Evolutionary conservation across 2,888 invertebrate species (phyloP), one percentile per base, ranked within the genome.

Genomic region (Lacanobia oleracea): DNA sequence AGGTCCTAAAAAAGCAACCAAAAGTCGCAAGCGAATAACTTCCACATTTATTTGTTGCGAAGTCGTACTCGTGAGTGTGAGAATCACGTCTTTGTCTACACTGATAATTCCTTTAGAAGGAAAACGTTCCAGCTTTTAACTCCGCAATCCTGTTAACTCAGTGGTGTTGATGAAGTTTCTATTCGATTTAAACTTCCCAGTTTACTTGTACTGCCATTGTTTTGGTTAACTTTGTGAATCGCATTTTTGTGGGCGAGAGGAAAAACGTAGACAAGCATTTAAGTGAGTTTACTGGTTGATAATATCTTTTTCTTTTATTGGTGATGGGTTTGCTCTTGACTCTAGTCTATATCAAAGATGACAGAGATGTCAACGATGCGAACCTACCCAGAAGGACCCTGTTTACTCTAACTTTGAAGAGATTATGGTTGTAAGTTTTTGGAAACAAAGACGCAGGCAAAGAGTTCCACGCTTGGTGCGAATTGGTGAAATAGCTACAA

Each of bases 111-210:
- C 12, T 63, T 61, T 66, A 54, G 7, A 73, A 72, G 40, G 43
- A 65, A 80, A 72, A 53, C 23, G 67, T 72, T 72, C 33, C 43
- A 61, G 63, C 48, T 37, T 69, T 79, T 45, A 74, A 69, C 68
- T 51, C 57, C 48, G 48, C 37, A 66, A 80, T 69, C 65, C 48
- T 79, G 68, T 69, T 83, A 63, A 57, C 72, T 76, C 12, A 54
- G 60, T 27, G 68, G 75, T 72, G 72, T 54, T 80, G 80, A 70
- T 62, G 56, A 74, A 75, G 69, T 65, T 80, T 59, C 48, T 75
- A 67, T 83, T 83, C 40, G 50, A 80, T 80, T 74, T 67, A 61
- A 80, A 61, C 56, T 83, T 79, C 14, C n/a, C 53, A 8, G 18
- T 21, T 62, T 56, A 56, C 48, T 72, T 56, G 21, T 40, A 14